These are phyloP conservation scores for Limnodromus scolopaceus DNA, from an alignment of 2,797 vertebrate species.

Conservation along the genomic window DNA sequence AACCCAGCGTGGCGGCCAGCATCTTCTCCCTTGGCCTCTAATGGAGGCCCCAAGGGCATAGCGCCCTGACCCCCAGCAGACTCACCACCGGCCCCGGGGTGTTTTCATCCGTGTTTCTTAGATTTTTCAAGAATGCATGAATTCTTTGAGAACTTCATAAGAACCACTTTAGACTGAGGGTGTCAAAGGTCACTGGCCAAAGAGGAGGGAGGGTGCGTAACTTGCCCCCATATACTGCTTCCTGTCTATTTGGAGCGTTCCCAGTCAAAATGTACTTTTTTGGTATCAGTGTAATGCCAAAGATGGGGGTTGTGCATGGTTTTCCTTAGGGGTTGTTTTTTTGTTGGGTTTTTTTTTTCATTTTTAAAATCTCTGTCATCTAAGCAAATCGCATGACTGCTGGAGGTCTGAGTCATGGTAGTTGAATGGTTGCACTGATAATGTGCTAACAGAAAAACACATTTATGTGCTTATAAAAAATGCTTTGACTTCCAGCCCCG, in stretches of 20 bases:
- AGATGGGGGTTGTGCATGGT: fast-evolving
- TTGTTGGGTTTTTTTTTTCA: not conserved
- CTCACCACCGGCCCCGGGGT: fast-evolving
- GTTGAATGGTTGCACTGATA: not conserved
- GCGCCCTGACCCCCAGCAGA: fast-evolving
- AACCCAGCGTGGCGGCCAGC: too few relatives aligned
- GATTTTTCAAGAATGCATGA: fast-evolving
- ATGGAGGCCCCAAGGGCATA: fast-evolving
- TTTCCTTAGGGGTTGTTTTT: not conserved
- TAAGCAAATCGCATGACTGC: not conserved
- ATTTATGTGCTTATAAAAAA: not conserved
- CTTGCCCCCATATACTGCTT: fast-evolving
- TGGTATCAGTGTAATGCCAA: fast-evolving
- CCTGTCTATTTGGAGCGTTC: not conserved
- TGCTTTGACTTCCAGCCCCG: not conserved
- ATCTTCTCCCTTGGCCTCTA: fast-evolving
- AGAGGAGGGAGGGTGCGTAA: too few relatives aligned
- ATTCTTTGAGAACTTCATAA: not conserved
- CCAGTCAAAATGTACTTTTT: not conserved
- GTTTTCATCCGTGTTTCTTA: fast-evolving
- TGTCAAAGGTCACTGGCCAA: not conserved
- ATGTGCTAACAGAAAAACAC: not conserved
- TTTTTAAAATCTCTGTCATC: not conserved
- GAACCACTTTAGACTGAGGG: fast-evolving
- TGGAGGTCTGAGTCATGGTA: not conserved